Base-by-base conservation (phyloP, 1,140 invertebrate species). In the Heliconius congener region DNA sequence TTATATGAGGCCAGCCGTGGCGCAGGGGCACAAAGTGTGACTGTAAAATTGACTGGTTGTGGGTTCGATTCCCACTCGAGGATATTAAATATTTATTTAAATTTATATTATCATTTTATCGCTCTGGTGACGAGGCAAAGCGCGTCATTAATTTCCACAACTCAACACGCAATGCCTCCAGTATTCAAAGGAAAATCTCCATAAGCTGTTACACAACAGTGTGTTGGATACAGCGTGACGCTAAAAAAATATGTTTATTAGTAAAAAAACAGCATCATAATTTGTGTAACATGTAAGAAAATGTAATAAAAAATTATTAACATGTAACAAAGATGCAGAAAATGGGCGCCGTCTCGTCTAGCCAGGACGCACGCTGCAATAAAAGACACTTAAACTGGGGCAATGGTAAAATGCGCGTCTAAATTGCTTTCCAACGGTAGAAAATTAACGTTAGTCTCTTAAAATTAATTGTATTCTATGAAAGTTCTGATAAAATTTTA, bases 321-420 rank as follows among this genome's bases (percentile, higher is more conserved):
- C 60, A 66, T 66, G 27, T 66, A 66, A 66, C 60, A 30, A 30
- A 66, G 23, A 66, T 13, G 13, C 60, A 66, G 27, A n/a, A 57
- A 57, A 23, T 19, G n/a, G 74, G 30, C 74, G 74, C 74, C 74
- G 13, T 23, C 18, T 66, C 57, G 74, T 75, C 74, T 75, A 66
- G 74, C 60, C 70, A 8, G 9, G 71, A 77, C 42, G 66, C 39
- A 70, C 39, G 30, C 50, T 66, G 70, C 57, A 80, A 76, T 80
- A 80, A 80, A 78, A n/a, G 77, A 80, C 72, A 74, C 66, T 50
- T 55, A 72, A 79, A 79, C 78, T 34, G 50, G 52, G 73, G 75
- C 78, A 74, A 75, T 79, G 78, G 73, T 76, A 80, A 46, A 80
- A 80, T 80, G 74, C 74, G 74, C 30, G 50, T 80, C 76, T 72